Conservation (phyloP, 1,140 invertebrate species). For the Solenopsis invicta region DNA sequence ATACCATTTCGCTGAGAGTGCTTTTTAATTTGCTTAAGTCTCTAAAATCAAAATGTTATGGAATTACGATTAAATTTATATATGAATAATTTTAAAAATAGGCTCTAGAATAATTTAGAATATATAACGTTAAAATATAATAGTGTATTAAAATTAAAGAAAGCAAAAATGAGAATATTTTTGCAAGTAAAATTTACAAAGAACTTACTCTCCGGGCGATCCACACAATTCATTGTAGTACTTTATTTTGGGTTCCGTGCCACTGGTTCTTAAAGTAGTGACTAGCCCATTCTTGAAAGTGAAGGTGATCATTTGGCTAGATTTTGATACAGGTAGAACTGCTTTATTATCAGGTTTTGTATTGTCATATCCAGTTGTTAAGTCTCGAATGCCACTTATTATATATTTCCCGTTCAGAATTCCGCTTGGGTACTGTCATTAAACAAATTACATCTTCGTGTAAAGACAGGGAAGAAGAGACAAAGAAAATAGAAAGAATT, state of each 20-base stretch:
- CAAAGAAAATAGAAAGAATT: not conserved
- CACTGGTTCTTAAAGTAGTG: constrained; percentile 97
- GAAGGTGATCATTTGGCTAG: constrained; percentile 99
- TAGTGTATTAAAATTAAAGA: not conserved
- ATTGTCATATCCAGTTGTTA: constrained; percentile 96
- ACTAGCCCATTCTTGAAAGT: constrained; percentile 95
- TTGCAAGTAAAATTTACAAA: not conserved
- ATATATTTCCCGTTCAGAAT: constrained; percentile 91
- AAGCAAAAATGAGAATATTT: not conserved
- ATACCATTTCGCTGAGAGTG: constrained; percentile 92
- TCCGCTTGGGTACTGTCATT: constrained; percentile 92
- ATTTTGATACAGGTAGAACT: constrained; percentile 92
- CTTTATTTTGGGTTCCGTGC: constrained; percentile 99
- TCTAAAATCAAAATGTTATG: constrained; percentile 86
- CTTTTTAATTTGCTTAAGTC: constrained; percentile 89
- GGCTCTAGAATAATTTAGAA: not conserved
- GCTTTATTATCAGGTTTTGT: constrained; percentile 91
- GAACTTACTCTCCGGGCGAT: constrained; percentile 88
- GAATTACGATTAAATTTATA: not conserved
- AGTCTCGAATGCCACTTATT: constrained; percentile 93
- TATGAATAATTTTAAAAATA: not conserved
- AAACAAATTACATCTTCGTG: constrained; percentile 34
- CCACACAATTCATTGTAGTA: constrained; percentile 98
- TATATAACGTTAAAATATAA: constrained; percentile 3
- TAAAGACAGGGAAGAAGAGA: not conserved